Percentiles rank a stretch among this genome's conserved stretches.
Evolutionary conservation across 2,113 vertebrate genomes (phyloP).

Genomic region (Dromaius novaehollandiae): DNA sequence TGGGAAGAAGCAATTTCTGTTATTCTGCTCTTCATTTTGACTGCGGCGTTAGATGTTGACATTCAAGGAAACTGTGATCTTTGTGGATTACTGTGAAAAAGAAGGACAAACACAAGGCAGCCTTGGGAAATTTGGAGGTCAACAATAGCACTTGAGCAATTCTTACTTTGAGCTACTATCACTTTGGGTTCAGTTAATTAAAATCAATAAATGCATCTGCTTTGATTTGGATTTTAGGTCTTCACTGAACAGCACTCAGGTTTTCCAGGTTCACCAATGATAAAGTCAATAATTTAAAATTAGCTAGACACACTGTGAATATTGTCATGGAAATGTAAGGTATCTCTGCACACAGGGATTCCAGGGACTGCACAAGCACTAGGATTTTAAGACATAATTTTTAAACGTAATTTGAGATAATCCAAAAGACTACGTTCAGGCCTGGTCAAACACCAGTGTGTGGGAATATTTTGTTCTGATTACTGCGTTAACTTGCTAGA

Average conservation of each 20-base stretch:
- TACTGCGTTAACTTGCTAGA: neutral
- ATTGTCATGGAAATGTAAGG: neutral
- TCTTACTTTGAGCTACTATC: neutral
- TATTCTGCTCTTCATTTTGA: neutral
- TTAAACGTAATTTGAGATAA: neutral
- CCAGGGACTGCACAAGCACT: neutral
- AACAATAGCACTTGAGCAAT: neutral
- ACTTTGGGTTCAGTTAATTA: conserved; percentile 38
- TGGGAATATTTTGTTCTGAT: neutral
- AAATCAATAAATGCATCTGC: conserved; percentile 63
- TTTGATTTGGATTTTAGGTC: conserved; percentile 47
- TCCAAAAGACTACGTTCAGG: neutral
- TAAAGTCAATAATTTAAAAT: conserved; percentile 58
- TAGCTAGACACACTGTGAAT: conserved; percentile 8
- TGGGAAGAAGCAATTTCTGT: neutral
- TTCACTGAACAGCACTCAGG: neutral
- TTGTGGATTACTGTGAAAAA: neutral
- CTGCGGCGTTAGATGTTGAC: neutral
- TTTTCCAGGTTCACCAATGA: conserved; percentile 17
- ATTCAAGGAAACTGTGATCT: neutral
- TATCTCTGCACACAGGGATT: neutral
- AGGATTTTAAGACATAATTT: neutral
- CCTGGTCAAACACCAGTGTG: neutral
- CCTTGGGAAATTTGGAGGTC: neutral
- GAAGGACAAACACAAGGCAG: neutral